A percentile compares a stretch with the other conserved stretches of the same genome.
Evolutionary conservation across 1,140 invertebrate species (phyloP).

Genomic region (Latrodectus geometricus): DNA sequence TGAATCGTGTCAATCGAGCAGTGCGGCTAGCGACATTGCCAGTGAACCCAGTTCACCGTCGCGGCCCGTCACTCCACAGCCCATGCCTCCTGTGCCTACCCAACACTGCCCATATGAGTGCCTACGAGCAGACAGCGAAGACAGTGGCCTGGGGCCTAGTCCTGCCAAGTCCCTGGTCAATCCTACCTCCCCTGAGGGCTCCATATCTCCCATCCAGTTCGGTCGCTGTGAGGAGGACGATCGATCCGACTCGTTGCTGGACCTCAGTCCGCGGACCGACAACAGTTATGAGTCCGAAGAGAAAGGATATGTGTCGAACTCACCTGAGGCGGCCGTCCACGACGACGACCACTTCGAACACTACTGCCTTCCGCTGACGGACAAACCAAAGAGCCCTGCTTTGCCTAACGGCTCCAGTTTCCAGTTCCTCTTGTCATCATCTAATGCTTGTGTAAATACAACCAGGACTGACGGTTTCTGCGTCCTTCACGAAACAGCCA

Average conservation of each 20-base stretch:
- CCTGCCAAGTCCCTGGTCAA: constrained; percentile 38
- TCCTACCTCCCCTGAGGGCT: constrained; percentile 2
- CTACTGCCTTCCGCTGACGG: constrained; percentile 11
- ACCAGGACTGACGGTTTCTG: constrained; percentile 1
- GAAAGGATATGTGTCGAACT: neutral
- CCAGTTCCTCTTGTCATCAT: constrained; percentile 17
- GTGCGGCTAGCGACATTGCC: constrained; percentile 10
- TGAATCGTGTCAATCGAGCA: constrained; percentile 35
- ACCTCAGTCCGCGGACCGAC: constrained; percentile 47
- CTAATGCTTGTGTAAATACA: constrained; percentile 3
- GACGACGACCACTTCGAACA: constrained; percentile 5
- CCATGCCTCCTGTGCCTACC: constrained; percentile 52
- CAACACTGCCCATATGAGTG: constrained; percentile 46
- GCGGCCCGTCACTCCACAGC: constrained; percentile 44
- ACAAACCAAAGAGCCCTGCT: neutral
- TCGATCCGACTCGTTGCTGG: constrained; percentile 39
- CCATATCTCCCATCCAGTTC: constrained; percentile 41
- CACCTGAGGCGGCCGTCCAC: neutral
- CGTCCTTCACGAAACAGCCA: neutral
- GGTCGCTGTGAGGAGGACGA: constrained; percentile 3
- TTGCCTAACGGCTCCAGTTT: neutral
- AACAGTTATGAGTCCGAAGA: constrained; percentile 45
- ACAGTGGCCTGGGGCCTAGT: constrained; percentile 51
- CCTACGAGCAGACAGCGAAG: constrained; percentile 49
- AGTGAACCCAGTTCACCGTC: constrained; percentile 57